These are phyloP conservation scores for Drosophila mulleri DNA, from an alignment of 2,888 invertebrate genomes.

Conservation along the genomic window DNA sequence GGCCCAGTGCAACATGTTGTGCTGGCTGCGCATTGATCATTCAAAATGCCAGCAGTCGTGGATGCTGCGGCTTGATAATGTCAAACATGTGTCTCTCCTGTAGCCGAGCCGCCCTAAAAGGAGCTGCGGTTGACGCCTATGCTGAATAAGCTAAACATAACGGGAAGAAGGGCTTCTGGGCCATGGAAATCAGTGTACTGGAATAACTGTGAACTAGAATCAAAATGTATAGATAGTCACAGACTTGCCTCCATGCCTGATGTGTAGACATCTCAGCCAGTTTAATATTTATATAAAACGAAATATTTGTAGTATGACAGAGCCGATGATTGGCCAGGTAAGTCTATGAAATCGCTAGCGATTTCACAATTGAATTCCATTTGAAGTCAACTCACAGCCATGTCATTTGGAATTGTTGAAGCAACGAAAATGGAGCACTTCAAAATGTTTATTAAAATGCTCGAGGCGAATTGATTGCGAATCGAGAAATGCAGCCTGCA, in stretches of 20 bases:
- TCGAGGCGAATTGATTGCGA: constrained; percentile 57
- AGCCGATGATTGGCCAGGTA: neutral
- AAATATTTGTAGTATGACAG: neutral
- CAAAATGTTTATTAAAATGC: constrained; percentile 50
- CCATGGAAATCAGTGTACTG: neutral
- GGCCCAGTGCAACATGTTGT: constrained; percentile 45
- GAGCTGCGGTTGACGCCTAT: constrained; percentile 11
- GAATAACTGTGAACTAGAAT: neutral
- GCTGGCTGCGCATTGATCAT: constrained; percentile 40
- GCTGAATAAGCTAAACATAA: constrained; percentile 46
- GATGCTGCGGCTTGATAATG: constrained; percentile 71
- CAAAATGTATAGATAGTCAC: neutral
- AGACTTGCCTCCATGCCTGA: too few relatives aligned
- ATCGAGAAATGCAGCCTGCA: constrained; percentile 60
- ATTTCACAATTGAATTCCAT: constrained; percentile 36
- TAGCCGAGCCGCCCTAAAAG: constrained; percentile 40
- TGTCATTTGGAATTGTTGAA: constrained; percentile 52
- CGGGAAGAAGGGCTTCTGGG: neutral
- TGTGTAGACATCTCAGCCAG: too few relatives aligned
- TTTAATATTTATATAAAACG: too few relatives aligned
- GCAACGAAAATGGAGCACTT: constrained; percentile 70
- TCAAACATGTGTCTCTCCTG: constrained; percentile 70
- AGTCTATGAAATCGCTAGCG: neutral
- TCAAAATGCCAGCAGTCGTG: constrained; percentile 49
- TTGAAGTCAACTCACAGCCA: constrained; percentile 54